A percentile compares a stretch with the other conserved stretches of the same genome.
Evolutionary conservation across 2,113 vertebrate genomes (phyloP).

Genomic region (Panurus biarmicus): DNA sequence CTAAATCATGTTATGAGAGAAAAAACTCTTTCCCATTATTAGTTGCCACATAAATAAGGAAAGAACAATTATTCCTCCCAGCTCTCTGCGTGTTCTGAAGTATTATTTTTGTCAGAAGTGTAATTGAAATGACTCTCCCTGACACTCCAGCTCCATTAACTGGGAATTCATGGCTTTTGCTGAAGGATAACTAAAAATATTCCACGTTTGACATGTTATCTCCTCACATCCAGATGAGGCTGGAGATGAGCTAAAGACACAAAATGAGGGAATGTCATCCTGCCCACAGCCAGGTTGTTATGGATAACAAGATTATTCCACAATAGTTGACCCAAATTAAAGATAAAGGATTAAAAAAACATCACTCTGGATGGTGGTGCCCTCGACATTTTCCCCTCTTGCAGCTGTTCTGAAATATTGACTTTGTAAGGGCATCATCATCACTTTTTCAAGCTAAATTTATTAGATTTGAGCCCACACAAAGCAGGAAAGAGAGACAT

Average conservation of each 20-base stretch:
- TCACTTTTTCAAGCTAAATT: background rate
- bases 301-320: background rate
- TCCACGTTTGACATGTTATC: background rate
- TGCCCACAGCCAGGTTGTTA: background rate
- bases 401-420: background rate
- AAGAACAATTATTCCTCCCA: background rate
- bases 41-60: constrained; percentile 41
- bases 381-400: background rate
- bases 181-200: background rate
- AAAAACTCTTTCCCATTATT: background rate
- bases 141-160: background rate
- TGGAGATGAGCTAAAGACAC: background rate
- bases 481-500: background rate
- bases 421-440: background rate
- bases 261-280: background rate
- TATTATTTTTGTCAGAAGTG: background rate
- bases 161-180: constrained; percentile 31
- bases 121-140: background rate
- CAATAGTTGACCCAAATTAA: background rate
- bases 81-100: background rate
- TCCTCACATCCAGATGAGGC: background rate
- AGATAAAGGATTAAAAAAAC: background rate
- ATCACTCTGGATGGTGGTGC: background rate
- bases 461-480: background rate
- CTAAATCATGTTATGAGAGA: background rate